Base-by-base conservation (phyloP, 1,140 invertebrate species). In the Trachymyrmex cornetzi region DNA sequence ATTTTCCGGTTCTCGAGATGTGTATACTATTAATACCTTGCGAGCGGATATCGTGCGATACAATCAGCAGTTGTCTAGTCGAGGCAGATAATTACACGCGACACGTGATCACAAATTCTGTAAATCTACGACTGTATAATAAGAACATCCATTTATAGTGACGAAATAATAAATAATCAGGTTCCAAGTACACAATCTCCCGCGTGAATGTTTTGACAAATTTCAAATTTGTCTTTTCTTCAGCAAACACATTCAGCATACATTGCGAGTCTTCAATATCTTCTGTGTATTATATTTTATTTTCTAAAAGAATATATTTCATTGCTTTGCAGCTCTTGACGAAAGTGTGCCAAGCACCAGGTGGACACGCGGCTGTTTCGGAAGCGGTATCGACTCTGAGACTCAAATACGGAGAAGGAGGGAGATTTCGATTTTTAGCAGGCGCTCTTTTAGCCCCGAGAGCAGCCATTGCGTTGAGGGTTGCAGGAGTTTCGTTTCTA, bases 321-420 rank as follows among this genome's bases (percentile, higher is more conserved):
- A 61, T 75, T 59, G n/a, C 91, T 84, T 96, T 96, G 0, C 96
- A 98, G 97, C 94, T 98, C 55, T 95, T 98, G 24, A 97, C 97
- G 67, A 97, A 97, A 92, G 97, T 97, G 34, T 98, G 98, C 94
- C 97, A 97, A 92, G 96, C 97, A 55, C 96, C 97, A 3, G 96
- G 96, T 1, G 98, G 98, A 7, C 98, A 98, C 94, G 96, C 96
- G 0, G 97, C 97, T 82, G 98, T 99, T 14, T 98, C 98, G 0
- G 98, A 99, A 94, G 98, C 98, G 0, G 96, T 99, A 79, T 98
- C 98, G 0, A 98, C 98, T 0, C 95, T 99, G 59, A 96, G 98
- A 19, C 95, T 99, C 0, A 96, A 98, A 50, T 98, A 98, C 92
- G 98, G 98, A 27, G 98, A 99, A 93, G 98, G 98, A 0, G 98